Conservation (phyloP, 2,888 invertebrate genomes). For the Trichopoda pennipes region DNA sequence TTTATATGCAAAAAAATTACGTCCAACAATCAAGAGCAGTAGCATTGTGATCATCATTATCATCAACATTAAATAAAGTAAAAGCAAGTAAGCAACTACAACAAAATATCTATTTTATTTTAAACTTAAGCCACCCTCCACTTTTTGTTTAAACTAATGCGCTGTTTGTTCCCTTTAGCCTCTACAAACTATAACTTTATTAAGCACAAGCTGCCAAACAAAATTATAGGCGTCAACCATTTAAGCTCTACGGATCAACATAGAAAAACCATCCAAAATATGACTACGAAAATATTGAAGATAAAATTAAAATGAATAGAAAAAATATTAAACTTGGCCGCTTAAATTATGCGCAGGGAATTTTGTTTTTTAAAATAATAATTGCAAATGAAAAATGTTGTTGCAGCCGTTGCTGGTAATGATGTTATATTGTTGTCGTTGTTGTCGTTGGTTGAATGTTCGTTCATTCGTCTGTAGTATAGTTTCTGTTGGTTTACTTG, state of each 20-base stretch:
- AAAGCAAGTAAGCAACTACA: constrained; percentile 37
- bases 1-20: constrained; percentile 26
- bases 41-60: constrained; percentile 9
- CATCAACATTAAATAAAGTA: constrained; percentile 45
- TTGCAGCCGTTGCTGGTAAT: constrained; percentile 20
- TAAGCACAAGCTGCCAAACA: constrained; percentile 70
- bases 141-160: constrained; percentile 1
- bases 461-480: constrained; percentile 7
- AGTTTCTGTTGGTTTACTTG: constrained; percentile 26
- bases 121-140: constrained; percentile 62
- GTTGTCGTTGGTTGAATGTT: constrained; percentile 8
- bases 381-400: constrained; percentile 56
- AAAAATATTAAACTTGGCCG: constrained; percentile 49
- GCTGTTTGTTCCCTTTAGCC: neutral
- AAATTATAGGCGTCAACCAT: constrained; percentile 74
- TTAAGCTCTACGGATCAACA: constrained; percentile 76
- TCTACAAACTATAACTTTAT: constrained; percentile 57
- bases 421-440: constrained; percentile 19
- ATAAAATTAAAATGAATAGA: constrained; percentile 43
- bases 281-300: constrained; percentile 27
- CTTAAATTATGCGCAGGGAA: constrained; percentile 67
- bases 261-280: constrained; percentile 64
- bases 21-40: constrained; percentile 26
- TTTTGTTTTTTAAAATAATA: constrained; percentile 59
- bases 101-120: constrained; percentile 47